phyloP scores from a whole-genome alignment of 2,888 invertebrate species.

The Hirudinaria manillensis region DNA sequence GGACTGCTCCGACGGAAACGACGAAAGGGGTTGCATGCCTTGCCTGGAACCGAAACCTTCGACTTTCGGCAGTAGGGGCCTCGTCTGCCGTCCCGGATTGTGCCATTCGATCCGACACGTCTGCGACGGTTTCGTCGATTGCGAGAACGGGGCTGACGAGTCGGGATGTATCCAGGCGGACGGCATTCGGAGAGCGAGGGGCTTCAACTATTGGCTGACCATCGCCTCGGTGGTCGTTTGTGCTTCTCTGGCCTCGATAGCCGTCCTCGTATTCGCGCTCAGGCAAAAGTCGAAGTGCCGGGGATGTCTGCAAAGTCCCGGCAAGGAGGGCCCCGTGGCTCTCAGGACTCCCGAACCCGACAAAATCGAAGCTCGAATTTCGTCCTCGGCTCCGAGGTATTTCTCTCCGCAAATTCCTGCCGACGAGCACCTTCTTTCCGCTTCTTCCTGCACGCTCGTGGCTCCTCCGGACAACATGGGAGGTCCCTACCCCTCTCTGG shows the following conservation, averaged over 20 bases:
- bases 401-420: neutral
- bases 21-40: neutral
- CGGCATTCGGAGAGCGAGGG: neutral
- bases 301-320: neutral
- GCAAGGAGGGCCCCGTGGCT: neutral
- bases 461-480: neutral
- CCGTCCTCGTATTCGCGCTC: neutral
- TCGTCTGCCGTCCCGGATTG: neutral
- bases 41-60: neutral
- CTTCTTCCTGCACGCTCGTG: neutral
- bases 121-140: conserved; percentile 10
- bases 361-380: neutral
- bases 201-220: neutral
- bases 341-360: neutral
- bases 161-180: neutral
- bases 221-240: neutral
- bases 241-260: neutral
- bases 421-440: neutral
- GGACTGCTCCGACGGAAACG: conserved; percentile 10
- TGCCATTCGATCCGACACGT: neutral
- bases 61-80: neutral
- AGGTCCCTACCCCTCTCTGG: conserved; percentile 11
- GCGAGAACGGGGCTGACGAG: conserved; percentile 11
- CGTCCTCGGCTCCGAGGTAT: neutral
- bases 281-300: neutral